These are phyloP conservation scores for Poeciliopsis gracilis DNA, from an alignment of 2,797 vertebrate genomes.

Conservation along the genomic window DNA sequence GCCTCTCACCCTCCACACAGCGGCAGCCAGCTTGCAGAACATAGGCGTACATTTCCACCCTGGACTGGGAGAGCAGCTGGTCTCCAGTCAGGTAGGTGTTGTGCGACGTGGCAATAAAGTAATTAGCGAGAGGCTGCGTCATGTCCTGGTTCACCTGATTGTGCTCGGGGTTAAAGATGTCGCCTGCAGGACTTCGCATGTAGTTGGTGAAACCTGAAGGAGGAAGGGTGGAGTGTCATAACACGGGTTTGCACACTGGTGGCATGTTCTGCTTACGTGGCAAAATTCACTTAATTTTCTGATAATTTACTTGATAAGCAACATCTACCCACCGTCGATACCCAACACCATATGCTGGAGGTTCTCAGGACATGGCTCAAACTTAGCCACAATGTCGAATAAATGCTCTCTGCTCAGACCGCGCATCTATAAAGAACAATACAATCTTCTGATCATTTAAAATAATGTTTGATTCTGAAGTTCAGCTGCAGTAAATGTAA, in stretches of 20 bases:
- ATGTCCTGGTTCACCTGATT: conserved; percentile 93
- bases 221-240: conserved; percentile 6
- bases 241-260: conserved; percentile 2
- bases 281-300: background rate
- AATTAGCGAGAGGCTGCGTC: conserved; percentile 89
- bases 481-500: background rate
- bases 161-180: conserved; percentile 95
- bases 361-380: conserved; percentile 93
- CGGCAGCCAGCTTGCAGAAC: conserved; percentile 95
- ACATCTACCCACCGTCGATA: conserved; percentile 87
- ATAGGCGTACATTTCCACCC: conserved; percentile 95
- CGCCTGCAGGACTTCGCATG: conserved; percentile 91
- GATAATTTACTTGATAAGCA: background rate
- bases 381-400: conserved; percentile 87
- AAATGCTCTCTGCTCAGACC: conserved; percentile 88
- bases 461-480: background rate
- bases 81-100: conserved; percentile 96
- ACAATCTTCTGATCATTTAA: background rate
- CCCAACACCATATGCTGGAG: conserved; percentile 87
- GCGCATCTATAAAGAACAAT: conserved; percentile 81
- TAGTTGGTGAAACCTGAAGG: conserved; percentile 93
- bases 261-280: background rate
- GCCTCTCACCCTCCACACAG: conserved; percentile 90
- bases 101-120: conserved; percentile 96
- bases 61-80: conserved; percentile 96